Evolutionary conservation across 1,140 invertebrate genomes (phyloP).

Genomic region (Papilio glaucus): DNA sequence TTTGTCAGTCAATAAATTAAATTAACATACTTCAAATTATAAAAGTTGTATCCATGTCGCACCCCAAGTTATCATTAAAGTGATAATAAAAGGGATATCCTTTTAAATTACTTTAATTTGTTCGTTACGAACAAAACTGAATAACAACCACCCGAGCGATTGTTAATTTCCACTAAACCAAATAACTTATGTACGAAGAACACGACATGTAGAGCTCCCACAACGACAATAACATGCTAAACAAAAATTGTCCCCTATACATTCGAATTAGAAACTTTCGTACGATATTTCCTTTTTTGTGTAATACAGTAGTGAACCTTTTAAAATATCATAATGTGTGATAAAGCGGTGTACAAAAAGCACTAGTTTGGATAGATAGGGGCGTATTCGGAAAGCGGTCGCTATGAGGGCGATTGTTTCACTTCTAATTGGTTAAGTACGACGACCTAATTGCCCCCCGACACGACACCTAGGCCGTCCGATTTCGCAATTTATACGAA

Average conservation of each 20-base stretch:
- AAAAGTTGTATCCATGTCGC: slow-evolving; percentile 16
- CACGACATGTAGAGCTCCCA: slow-evolving; percentile 59
- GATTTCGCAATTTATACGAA: slow-evolving; percentile 42
- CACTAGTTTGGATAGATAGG: slow-evolving; percentile 68
- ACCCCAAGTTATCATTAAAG: slow-evolving; percentile 30
- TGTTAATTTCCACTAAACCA: slow-evolving; percentile 45
- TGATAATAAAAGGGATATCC: slow-evolving; percentile 49
- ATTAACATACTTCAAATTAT: background rate
- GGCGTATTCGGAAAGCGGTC: slow-evolving; percentile 70
- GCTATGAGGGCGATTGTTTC: slow-evolving; percentile 80
- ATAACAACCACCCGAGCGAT: slow-evolving; percentile 53
- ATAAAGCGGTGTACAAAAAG: slow-evolving; percentile 72
- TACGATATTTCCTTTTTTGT: slow-evolving; percentile 66
- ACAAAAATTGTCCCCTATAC: slow-evolving; percentile 78
- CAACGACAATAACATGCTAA: slow-evolving; percentile 72
- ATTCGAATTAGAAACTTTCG: slow-evolving; percentile 54
- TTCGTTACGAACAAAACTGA: slow-evolving; percentile 48
- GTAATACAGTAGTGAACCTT: slow-evolving; percentile 75
- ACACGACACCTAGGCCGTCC: slow-evolving; percentile 62
- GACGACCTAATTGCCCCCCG: slow-evolving; percentile 67
- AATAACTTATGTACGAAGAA: slow-evolving; percentile 63
- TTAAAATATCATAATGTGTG: slow-evolving; percentile 74
- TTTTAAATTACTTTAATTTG: slow-evolving; percentile 58
- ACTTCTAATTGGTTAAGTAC: slow-evolving; percentile 80
- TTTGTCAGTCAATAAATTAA: background rate